Evolutionary conservation across 2,113 vertebrate species (phyloP), one percentile per base, ranked within the genome.

Genomic region (Hippopotamus amphibius): DNA sequence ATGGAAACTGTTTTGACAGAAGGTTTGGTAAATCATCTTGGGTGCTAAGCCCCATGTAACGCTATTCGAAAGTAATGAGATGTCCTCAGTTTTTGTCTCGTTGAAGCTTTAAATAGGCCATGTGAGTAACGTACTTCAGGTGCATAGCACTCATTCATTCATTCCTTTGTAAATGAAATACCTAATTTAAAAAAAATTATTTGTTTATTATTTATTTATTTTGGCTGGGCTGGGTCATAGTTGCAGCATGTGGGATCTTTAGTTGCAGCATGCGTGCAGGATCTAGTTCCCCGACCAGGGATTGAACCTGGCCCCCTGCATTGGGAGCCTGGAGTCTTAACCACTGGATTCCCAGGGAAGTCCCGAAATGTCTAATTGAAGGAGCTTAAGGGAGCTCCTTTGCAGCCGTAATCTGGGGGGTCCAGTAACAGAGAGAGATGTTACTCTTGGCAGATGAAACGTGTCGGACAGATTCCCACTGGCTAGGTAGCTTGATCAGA

Each of bases 351-450:
- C 37, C 37, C 37, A 37, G 37, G 37, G 37, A 37, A 37, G 37
- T 37, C 37, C 37, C 37, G 72, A 95, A 98, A 97, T 97, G 96
- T 97, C 98, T 98, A 98, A 99, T 98, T 98, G 98, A 98, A 97
- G 95, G 95, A 97, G 90, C 93, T 95, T 71, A 71, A 93, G 96
- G 97, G 97, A 97, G 97, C 95, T 95, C 90, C 96, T 89, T 11
- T 4, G 50, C 10, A 24, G 41, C 43, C 22, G 68, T 77, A 11
- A 79, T 28, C 48, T 92, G 95, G 95, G 96, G 90, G 93, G 76
- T 79, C 82, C 17, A 3, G 48, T 82, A 97, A 96, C 0, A 66
- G 81, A 97, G 95, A 92, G 97, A 96, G 72, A 95, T 37, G 50
- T 79, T 55, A 79, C 33, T 91, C 88, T 87, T 68, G 30, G 96